phyloP scores from a whole-genome alignment of 2,797 vertebrate genomes.

The Okamejei kenojei region DNA sequence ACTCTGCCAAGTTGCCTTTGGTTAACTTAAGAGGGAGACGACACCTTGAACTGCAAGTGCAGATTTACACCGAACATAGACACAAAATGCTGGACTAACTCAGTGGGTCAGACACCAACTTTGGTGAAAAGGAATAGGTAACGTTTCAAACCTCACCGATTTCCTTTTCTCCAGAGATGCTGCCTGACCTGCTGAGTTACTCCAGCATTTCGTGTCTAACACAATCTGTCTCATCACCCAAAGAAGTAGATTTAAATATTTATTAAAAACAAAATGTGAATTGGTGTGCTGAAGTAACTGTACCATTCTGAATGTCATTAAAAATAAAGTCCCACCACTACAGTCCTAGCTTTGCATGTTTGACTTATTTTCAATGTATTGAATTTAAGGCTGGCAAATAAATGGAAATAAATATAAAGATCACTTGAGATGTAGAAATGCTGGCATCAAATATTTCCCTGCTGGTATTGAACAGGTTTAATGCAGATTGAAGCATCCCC shows the following conservation, averaged over 20 bases:
- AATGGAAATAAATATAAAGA: too few relatives aligned
- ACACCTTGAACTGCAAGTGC: too few relatives aligned
- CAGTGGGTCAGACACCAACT: too few relatives aligned
- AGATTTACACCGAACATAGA: too few relatives aligned
- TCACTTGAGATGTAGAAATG: not conserved
- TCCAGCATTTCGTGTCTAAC: too few relatives aligned
- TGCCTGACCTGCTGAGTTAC: too few relatives aligned
- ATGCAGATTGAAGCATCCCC: not conserved
- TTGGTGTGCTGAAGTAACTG: not conserved
- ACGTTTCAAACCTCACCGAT: too few relatives aligned
- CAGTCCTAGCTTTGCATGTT: not conserved
- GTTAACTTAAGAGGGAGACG: not conserved
- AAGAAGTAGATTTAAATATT: too few relatives aligned
- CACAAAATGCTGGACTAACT: too few relatives aligned
- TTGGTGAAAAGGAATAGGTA: too few relatives aligned
- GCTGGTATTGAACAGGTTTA: not conserved
- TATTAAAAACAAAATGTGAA: too few relatives aligned
- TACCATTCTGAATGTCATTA: not conserved
- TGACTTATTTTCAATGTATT: not conserved
- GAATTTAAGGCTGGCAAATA: not conserved
- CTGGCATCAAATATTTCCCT: not conserved
- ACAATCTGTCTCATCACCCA: not conserved
- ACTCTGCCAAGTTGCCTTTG: not conserved
- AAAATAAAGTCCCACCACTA: not conserved
- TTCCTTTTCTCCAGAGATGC: too few relatives aligned